Conservation (phyloP, 2,797 vertebrate genomes). For the Acomys russatus region DNA sequence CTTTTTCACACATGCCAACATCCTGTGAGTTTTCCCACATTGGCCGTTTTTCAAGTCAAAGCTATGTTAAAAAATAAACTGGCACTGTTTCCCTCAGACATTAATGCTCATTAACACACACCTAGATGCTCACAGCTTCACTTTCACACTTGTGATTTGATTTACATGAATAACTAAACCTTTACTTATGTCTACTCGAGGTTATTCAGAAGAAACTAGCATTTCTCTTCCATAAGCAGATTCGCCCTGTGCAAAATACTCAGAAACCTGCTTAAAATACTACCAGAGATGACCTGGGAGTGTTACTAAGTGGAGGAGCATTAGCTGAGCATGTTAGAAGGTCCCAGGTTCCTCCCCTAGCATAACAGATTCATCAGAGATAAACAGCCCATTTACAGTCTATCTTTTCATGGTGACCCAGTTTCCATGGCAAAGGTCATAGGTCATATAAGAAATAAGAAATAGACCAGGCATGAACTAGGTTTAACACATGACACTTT, state of each 20-base stretch:
- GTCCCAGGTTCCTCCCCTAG: background rate
- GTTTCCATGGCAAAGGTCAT: conserved; percentile 73
- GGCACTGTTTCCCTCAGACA: conserved; percentile 75
- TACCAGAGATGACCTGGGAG: background rate
- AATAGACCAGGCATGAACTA: conserved; percentile 1
- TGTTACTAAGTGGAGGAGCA: background rate
- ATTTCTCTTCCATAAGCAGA: conserved; percentile 79
- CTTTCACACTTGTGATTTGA: conserved; percentile 84
- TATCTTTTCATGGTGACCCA: conserved; percentile 63
- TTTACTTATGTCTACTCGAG: conserved; percentile 62
- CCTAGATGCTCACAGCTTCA: conserved; percentile 82
- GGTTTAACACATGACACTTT: conserved; percentile 49
- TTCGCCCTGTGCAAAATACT: conserved; percentile 56
- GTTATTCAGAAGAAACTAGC: conserved; percentile 78
- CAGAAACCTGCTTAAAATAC: conserved; percentile 45
- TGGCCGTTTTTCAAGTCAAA: conserved; percentile 84
- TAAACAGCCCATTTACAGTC: conserved; percentile 80
- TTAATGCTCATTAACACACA: conserved; percentile 82
- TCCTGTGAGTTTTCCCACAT: conserved; percentile 78
- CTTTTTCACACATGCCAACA: conserved; percentile 82
- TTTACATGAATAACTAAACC: conserved; percentile 85
- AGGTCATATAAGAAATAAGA: conserved; percentile 60
- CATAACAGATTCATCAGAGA: conserved; percentile 13
- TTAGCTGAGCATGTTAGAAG: background rate
- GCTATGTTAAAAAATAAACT: conserved; percentile 86